Percentiles rank a stretch among this genome's conserved stretches.
phyloP scores from a whole-genome alignment of 2,888 invertebrate genomes.

The Ectropis crepuscularia region DNA sequence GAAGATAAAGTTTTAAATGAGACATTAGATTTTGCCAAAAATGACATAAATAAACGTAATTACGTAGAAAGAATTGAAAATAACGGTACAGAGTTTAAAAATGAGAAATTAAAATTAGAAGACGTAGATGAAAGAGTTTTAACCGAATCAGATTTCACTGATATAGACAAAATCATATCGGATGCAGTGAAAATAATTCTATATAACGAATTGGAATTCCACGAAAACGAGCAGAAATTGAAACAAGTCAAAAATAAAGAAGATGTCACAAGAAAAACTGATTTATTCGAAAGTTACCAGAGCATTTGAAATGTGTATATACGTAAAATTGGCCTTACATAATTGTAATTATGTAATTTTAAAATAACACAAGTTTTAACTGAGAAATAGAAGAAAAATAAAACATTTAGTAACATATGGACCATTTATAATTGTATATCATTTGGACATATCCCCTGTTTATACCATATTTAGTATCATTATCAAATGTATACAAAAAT shows the following conservation, averaged over 20 bases:
- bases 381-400: no score
- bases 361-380: background rate
- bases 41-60: background rate
- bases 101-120: background rate
- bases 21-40: constrained; percentile 12
- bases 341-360: constrained; percentile 16
- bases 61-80: background rate
- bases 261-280: background rate
- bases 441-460: constrained; percentile 7
- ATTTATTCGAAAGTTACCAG: constrained; percentile 1
- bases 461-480: background rate
- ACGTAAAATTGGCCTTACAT: constrained; percentile 41
- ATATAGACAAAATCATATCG: constrained; percentile 46
- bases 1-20: background rate
- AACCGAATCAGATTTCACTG: constrained; percentile 35
- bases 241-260: constrained; percentile 5
- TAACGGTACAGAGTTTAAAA: background rate
- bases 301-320: constrained; percentile 19
- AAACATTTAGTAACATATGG: background rate
- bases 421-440: background rate
- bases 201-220: constrained; percentile 38
- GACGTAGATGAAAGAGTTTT: constrained; percentile 1
- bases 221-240: constrained; percentile 18
- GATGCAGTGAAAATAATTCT: constrained; percentile 47
- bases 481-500: background rate